phyloP scores from a whole-genome alignment of 1,140 invertebrate species.

The Megathymus violae region DNA sequence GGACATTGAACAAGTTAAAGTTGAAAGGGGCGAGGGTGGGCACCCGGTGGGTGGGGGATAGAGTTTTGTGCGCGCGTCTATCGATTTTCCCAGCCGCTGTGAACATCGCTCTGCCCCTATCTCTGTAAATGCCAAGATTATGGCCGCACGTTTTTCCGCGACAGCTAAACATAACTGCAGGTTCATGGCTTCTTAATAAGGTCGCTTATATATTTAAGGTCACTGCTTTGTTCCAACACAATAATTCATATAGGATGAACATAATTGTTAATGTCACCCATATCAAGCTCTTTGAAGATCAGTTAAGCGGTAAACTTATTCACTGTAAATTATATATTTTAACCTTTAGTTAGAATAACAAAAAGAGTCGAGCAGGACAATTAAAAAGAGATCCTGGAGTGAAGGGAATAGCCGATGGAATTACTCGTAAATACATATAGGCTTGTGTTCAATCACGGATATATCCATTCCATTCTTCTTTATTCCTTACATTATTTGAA shows the following conservation, averaged over 20 bases:
- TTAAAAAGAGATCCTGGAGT: too few relatives aligned
- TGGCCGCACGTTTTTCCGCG: constrained; percentile 36
- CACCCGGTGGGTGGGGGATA: constrained; percentile 19
- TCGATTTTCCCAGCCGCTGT: constrained; percentile 61
- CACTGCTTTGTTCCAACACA: background rate
- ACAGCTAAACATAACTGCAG: constrained; percentile 21
- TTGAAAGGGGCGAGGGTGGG: constrained; percentile 36
- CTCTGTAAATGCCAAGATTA: constrained; percentile 58
- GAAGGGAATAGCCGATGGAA: too few relatives aligned
- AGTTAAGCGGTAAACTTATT: background rate
- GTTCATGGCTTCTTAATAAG: constrained; percentile 23
- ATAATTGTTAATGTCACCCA: background rate
- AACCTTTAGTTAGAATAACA: too few relatives aligned
- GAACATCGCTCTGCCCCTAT: constrained; percentile 47
- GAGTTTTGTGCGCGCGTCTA: constrained; percentile 68
- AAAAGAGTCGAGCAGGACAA: too few relatives aligned
- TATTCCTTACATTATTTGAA: too few relatives aligned
- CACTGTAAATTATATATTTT: too few relatives aligned
- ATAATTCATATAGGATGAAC: background rate
- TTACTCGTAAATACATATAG: too few relatives aligned
- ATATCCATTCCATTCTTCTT: too few relatives aligned
- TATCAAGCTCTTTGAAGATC: background rate
- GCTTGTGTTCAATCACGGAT: too few relatives aligned
- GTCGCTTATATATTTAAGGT: constrained; percentile 18
- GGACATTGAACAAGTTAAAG: constrained; percentile 52